phyloP scores from a whole-genome alignment of 2,888 invertebrate genomes.

The Drosophila imparisetae region DNA sequence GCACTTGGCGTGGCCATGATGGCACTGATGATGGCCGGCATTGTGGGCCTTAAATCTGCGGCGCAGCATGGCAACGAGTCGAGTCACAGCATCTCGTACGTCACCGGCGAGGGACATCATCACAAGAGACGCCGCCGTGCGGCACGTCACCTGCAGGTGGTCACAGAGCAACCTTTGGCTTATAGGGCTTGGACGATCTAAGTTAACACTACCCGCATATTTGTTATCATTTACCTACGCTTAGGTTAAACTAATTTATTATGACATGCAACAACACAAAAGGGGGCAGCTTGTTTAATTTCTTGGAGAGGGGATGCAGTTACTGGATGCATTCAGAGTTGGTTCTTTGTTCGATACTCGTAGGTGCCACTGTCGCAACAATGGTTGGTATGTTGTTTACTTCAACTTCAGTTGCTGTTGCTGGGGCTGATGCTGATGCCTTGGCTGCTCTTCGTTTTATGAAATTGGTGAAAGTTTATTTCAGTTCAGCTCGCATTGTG shows the following conservation, averaged over 20 bases:
- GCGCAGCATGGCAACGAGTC: conserved; percentile 85
- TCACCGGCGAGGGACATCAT: conserved; percentile 84
- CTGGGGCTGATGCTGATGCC: conserved; percentile 13
- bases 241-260: conserved; percentile 66
- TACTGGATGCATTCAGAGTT: conserved; percentile 12
- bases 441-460: conserved; percentile 58
- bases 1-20: conserved; percentile 89
- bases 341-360: conserved; percentile 37
- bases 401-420: conserved; percentile 13
- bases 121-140: conserved; percentile 79
- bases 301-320: conserved; percentile 10
- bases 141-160: conserved; percentile 28
- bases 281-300: conserved; percentile 32
- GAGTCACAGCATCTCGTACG: conserved; percentile 86
- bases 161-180: conserved; percentile 84
- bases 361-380: conserved; percentile 29
- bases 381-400: conserved; percentile 25
- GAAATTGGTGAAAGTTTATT: conserved; percentile 80
- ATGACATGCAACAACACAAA: conserved; percentile 40
- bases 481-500: conserved; percentile 67
- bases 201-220: conserved; percentile 15
- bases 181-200: conserved; percentile 84
- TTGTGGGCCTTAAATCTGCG: conserved; percentile 90
- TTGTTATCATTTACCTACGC: conserved; percentile 30
- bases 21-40: conserved; percentile 90